phyloP scores from a whole-genome alignment of 2,113 vertebrate genomes.

The Chascanopsetta lugubris region DNA sequence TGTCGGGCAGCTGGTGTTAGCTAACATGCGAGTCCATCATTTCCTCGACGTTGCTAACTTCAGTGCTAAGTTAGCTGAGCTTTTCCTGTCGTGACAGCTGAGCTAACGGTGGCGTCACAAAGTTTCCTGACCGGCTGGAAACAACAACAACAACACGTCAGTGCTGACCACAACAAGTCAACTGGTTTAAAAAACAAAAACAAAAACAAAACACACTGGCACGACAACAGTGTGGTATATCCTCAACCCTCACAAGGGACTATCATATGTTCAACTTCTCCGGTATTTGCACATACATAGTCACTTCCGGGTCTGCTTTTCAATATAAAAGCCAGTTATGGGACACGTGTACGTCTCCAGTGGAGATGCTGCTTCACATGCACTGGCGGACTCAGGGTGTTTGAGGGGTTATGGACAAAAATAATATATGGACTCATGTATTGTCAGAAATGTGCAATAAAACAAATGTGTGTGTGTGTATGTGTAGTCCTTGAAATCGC shows the following conservation, averaged over 20 bases:
- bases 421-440: too few relatives aligned
- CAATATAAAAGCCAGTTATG: conserved; percentile 15
- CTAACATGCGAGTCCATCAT: conserved; percentile 29
- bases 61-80: conserved; percentile 21
- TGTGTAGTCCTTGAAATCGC: too few relatives aligned
- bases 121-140: not conserved
- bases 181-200: not conserved
- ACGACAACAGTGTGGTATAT: not conserved
- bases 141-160: accelerated
- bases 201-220: too few relatives aligned
- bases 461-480: too few relatives aligned
- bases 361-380: not conserved
- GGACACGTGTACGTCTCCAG: not conserved
- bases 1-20: not conserved
- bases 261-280: conserved; percentile 45
- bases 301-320: conserved; percentile 35
- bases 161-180: accelerated
- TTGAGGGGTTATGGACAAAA: too few relatives aligned
- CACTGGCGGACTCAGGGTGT: too few relatives aligned
- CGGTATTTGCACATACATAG: not conserved
- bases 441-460: too few relatives aligned
- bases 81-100: not conserved
- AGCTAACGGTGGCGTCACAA: not conserved
- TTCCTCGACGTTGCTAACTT: conserved; percentile 24
- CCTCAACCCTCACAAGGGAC: not conserved